Evolutionary conservation across 2,113 vertebrate species (phyloP).

Genomic region (Cyanistes caeruleus): DNA sequence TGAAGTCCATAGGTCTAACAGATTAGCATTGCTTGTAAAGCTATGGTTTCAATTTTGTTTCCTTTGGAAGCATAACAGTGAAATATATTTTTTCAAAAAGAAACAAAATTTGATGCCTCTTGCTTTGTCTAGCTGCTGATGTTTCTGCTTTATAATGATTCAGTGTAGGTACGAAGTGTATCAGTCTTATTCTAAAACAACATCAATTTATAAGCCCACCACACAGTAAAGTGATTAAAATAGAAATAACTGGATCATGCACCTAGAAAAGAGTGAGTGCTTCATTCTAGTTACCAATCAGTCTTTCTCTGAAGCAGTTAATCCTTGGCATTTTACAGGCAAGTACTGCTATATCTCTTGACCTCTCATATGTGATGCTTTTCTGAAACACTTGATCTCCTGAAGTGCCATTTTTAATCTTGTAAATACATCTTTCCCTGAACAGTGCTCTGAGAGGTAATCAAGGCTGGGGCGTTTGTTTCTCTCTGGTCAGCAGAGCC

Average conservation of each 20-base stretch:
- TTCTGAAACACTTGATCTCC: conserved; percentile 59
- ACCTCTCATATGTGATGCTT: conserved; percentile 32
- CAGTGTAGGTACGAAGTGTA: background rate
- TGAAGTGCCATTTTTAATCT: conserved; percentile 57
- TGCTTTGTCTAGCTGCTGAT: background rate
- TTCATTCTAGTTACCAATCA: conserved; percentile 43
- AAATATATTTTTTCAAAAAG: background rate
- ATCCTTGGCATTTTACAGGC: conserved; percentile 42
- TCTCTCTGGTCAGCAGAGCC: conserved; percentile 45
- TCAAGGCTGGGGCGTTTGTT: conserved; percentile 44
- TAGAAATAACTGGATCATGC: background rate
- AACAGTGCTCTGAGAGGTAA: conserved; percentile 61
- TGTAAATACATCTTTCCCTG: conserved; percentile 44
- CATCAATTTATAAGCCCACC: background rate
- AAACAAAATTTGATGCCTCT: background rate
- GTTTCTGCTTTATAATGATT: background rate
- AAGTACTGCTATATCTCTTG: conserved; percentile 39
- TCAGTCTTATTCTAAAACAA: background rate
- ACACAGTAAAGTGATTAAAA: background rate
- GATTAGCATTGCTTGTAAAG: background rate
- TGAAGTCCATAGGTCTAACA: background rate
- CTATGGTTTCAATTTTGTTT: background rate
- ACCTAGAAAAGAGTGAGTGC: background rate
- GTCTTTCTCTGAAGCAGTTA: conserved; percentile 56
- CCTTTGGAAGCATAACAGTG: background rate